Evolutionary conservation across 2,888 invertebrate genomes (phyloP).

Genomic region (Cyrtodaria siliqua): DNA sequence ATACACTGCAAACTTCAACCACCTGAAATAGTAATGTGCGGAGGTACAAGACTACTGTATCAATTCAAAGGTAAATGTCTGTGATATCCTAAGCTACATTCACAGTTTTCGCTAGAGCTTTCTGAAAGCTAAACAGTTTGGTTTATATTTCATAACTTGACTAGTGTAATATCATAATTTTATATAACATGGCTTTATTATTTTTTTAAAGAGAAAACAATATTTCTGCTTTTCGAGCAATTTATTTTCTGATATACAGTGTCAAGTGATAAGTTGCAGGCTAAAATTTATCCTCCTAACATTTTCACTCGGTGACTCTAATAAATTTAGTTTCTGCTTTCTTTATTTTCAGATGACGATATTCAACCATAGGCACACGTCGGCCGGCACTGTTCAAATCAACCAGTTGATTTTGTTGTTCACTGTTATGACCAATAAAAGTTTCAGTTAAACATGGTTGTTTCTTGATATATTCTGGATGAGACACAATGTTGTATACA

Average conservation of each 20-base stretch:
- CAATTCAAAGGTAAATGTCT: conserved; percentile 12
- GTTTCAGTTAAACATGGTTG: too few relatives aligned
- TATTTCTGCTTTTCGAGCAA: conserved; percentile 2
- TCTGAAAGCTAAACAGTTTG: too few relatives aligned
- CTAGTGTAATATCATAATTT: conserved; percentile 7
- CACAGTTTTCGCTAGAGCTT: too few relatives aligned
- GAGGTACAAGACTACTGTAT: conserved; percentile 30
- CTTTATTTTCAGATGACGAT: not conserved
- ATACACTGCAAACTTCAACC: conserved; percentile 12
- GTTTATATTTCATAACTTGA: not conserved
- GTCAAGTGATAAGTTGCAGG: conserved; percentile 4
- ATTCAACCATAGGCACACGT: conserved; percentile 8
- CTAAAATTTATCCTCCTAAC: too few relatives aligned
- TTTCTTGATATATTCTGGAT: too few relatives aligned
- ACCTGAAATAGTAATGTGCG: conserved; percentile 24
- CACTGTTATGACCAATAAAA: too few relatives aligned
- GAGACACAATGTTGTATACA: too few relatives aligned
- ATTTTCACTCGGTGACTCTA: too few relatives aligned
- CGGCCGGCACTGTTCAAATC: conserved; percentile 4
- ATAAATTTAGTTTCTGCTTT: too few relatives aligned
- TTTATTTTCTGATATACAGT: conserved; percentile 12
- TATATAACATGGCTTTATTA: conserved; percentile 5
- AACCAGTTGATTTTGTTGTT: conserved; percentile 11
- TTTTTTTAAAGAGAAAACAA: conserved; percentile 4
- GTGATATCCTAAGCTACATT: too few relatives aligned